Conservation (phyloP, 2,797 vertebrate species). For the Rhabdophis nuchalis region DNA sequence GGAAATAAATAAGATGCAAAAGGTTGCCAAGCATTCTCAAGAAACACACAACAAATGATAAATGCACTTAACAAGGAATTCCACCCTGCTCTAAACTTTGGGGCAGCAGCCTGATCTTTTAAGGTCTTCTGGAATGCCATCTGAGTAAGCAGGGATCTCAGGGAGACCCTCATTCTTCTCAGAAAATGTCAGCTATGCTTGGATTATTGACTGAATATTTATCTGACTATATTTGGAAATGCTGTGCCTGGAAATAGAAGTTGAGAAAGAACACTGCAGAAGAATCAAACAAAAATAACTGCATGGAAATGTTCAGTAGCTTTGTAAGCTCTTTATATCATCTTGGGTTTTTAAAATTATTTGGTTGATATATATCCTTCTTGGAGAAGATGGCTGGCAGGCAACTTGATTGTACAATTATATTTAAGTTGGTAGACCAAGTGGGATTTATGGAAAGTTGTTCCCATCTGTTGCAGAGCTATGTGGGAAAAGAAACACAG, state of each 20-base stretch:
- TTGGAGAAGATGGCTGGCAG: not conserved
- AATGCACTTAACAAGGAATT: not conserved
- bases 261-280: not conserved
- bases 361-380: not conserved
- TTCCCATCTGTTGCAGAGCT: not conserved
- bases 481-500: not conserved
- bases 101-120: not conserved
- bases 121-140: not conserved
- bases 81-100: not conserved
- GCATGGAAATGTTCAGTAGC: not conserved
- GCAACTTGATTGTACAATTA: not conserved
- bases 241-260: not conserved
- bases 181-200: not conserved
- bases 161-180: not conserved
- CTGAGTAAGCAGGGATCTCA: not conserved
- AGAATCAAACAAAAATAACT: not conserved
- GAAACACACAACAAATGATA: not conserved
- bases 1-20: not conserved
- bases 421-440: not conserved
- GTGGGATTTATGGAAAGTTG: not conserved
- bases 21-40: not conserved
- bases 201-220: not conserved
- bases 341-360: not conserved
- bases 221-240: not conserved
- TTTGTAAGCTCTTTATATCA: not conserved